Percentiles rank a stretch among this genome's conserved stretches.
These are phyloP conservation scores for Callipepla squamata DNA, from an alignment of 2,113 vertebrate species.

Conservation along the genomic window DNA sequence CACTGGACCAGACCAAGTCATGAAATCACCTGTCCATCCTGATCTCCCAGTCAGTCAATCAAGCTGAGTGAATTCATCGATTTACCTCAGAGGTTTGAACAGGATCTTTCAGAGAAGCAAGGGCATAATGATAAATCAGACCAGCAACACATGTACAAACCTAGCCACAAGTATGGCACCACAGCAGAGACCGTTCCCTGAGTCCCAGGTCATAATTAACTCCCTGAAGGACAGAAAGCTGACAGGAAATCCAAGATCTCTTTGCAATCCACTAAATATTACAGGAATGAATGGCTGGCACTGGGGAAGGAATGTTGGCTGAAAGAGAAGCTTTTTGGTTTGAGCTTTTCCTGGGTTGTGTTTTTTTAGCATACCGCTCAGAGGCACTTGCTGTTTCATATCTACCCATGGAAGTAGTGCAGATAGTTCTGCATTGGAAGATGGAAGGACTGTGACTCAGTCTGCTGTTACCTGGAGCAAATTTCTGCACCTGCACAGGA, in stretches of 20 bases:
- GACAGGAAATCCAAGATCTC: conserved; percentile 56
- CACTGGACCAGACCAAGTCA: not conserved
- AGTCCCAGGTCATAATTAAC: conserved; percentile 29
- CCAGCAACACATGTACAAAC: not conserved
- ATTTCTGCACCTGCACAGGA: conserved; percentile 45
- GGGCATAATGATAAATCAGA: not conserved
- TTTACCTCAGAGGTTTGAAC: not conserved
- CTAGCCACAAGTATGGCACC: not conserved
- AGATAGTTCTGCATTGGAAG: not conserved
- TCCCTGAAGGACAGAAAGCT: conserved; percentile 33
- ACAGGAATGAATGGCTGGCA: conserved; percentile 53
- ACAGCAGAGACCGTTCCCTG: not conserved
- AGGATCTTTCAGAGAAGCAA: not conserved
- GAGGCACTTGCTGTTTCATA: conserved; percentile 23
- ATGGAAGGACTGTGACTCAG: not conserved
- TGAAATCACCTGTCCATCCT: not conserved
- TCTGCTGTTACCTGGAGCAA: not conserved
- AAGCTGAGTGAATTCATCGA: not conserved
- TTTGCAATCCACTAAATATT: conserved; percentile 43
- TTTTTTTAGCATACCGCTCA: conserved; percentile 42
- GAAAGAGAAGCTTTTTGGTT: not conserved
- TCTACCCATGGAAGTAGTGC: not conserved
- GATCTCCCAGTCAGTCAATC: not conserved
- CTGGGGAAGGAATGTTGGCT: conserved; percentile 26
- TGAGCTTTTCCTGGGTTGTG: conserved; percentile 39